Percentiles rank a stretch among this genome's conserved stretches.
Evolutionary conservation across 2,888 invertebrate species (phyloP).

Genomic region (Thecocarcelia acutangulata): DNA sequence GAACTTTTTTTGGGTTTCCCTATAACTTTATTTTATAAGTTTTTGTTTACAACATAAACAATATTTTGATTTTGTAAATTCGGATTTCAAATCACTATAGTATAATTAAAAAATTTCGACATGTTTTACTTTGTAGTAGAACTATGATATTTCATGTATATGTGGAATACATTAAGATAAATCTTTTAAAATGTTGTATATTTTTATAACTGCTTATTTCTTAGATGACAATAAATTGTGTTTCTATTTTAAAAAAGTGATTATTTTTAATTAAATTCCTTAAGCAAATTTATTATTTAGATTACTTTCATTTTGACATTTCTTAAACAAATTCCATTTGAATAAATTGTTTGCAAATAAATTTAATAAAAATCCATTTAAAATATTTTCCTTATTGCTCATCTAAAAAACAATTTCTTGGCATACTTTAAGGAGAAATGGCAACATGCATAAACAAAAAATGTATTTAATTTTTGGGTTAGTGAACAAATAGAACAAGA

Average conservation of each 20-base stretch:
- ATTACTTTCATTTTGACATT: neutral
- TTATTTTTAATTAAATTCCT: conserved; percentile 42
- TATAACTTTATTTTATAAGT: too few relatives aligned
- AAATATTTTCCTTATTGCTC: conserved; percentile 25
- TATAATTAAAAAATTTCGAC: too few relatives aligned
- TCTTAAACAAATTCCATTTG: conserved; percentile 21
- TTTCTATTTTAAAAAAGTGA: neutral
- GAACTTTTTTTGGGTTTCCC: too few relatives aligned
- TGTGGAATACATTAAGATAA: too few relatives aligned
- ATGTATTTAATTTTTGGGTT: conserved; percentile 59
- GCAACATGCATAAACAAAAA: conserved; percentile 19
- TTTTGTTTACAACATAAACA: too few relatives aligned
- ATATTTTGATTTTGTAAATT: too few relatives aligned
- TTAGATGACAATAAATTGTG: too few relatives aligned
- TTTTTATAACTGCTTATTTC: too few relatives aligned
- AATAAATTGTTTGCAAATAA: conserved; percentile 27
- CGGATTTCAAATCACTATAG: too few relatives aligned
- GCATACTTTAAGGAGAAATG: conserved; percentile 55
- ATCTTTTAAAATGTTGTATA: too few relatives aligned
- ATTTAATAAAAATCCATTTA: conserved; percentile 9
- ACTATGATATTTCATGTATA: too few relatives aligned
- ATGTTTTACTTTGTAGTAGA: too few relatives aligned
- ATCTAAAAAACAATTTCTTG: conserved; percentile 48
- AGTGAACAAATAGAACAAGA: conserved; percentile 13
- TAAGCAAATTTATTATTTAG: conserved; percentile 29